Base-by-base conservation (phyloP, 1,140 invertebrate species). In the Eupeodes corollae region DNA sequence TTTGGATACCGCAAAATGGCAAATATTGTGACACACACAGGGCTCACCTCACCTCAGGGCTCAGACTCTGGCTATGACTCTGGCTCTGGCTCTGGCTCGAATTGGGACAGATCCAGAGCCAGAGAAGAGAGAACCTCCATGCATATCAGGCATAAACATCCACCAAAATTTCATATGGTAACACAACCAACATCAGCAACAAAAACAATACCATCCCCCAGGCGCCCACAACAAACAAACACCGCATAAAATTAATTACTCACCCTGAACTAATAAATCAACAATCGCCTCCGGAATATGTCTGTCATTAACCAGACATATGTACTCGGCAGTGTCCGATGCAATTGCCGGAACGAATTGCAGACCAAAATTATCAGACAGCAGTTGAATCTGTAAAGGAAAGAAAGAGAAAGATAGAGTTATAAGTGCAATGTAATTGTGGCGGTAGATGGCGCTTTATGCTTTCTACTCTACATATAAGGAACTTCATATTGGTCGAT, bases 241-340 rank as follows among this genome's bases (percentile, higher is more conserved):
- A 26, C 21, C 21, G 8, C 21, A 26, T 26, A 26, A 26, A 26
- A 26, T 26, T 26, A 43, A 38, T 47, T 51, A 54, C 65, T 66
- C 65, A 83, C 81, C 81, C 74, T 81, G 79, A 18, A 84, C 80
- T 34, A 77, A 68, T 45, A 84, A 72, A 52, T 75, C 73, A 12
- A 82, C 70, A 33, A 82, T 71, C 6, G 75, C 75, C 51, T 82
- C 79, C 5, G 78, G 76, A 55, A 73, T 72, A 41, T 77, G 76
- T 15, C 79, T 70, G 58, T 75, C 79, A 64, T 84, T 84, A 49
- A 83, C 77, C 33, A 82, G 66, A 54, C 81, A 84, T 26, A 73
- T 70, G 57, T 83, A 83, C 50, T 80, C 76, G 12, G 78, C 80
- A 34, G 72, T 79, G 61, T 84, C 82, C 16, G 70, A 67, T 9